phyloP scores from a whole-genome alignment of 2,113 vertebrate genomes.

The Stigmatopora nigra region DNA sequence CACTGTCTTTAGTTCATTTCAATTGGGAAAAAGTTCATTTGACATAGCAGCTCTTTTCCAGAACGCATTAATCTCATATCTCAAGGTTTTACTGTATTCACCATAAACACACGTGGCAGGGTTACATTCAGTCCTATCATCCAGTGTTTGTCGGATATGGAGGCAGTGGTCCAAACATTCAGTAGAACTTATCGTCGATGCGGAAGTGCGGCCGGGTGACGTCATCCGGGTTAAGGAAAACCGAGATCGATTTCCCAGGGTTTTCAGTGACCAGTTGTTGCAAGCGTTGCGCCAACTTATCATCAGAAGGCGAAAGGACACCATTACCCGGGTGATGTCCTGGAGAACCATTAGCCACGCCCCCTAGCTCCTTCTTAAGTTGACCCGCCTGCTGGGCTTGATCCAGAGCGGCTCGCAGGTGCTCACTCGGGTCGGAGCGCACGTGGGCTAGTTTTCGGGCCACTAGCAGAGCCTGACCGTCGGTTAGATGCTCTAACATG shows the following conservation, averaged over 20 bases:
- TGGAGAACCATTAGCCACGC: constrained; percentile 63
- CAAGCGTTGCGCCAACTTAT: constrained; percentile 70
- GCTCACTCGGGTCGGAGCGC: constrained; percentile 73
- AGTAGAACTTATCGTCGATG: constrained; percentile 78
- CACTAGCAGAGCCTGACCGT: constrained; percentile 64
- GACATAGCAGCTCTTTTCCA: too few species aligned
- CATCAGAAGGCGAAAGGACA: constrained; percentile 65
- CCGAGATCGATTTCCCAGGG: constrained; percentile 76
- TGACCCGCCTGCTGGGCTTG: constrained; percentile 74
- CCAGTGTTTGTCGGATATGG: constrained; percentile 36
- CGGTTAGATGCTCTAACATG: constrained; percentile 72
- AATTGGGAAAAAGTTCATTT: too few species aligned
- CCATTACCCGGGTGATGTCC: constrained; percentile 52
- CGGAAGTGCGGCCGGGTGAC: constrained; percentile 75
- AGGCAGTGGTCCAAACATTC: neutral
- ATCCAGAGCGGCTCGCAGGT: constrained; percentile 75
- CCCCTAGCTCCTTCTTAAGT: constrained; percentile 67
- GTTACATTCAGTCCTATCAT: constrained; percentile 68
- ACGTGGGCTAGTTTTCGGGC: constrained; percentile 72
- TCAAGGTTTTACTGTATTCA: neutral
- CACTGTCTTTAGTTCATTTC: too few species aligned
- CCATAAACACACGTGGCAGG: constrained; percentile 18
- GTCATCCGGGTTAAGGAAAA: constrained; percentile 77
- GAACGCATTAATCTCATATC: too few species aligned
- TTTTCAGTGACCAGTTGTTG: constrained; percentile 78